Conservation (phyloP, 1,140 invertebrate species). For the Drosophila tsacasi region DNA sequence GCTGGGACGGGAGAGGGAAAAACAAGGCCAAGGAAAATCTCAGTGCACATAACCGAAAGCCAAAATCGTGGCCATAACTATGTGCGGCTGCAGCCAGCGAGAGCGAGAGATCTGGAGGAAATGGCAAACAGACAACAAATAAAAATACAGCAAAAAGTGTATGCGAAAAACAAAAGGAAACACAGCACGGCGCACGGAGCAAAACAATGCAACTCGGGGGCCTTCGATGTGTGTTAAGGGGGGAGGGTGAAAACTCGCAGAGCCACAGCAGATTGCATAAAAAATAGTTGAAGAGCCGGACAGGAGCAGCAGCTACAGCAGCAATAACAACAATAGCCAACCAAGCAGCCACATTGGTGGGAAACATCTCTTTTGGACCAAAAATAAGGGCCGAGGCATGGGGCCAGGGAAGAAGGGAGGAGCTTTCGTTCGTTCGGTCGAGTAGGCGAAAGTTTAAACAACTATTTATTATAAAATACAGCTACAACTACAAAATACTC, state of each 20-base stretch:
- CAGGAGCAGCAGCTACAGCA: conserved; percentile 14
- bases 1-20: not conserved
- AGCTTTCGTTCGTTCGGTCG: not conserved
- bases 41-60: conserved; percentile 73
- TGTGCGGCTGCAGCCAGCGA: conserved; percentile 58
- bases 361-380: conserved; percentile 63
- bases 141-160: conserved; percentile 51
- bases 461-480: conserved; percentile 83
- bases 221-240: conserved; percentile 33
- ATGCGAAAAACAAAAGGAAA: conserved; percentile 39
- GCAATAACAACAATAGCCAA: conserved; percentile 51
- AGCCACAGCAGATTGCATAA: conserved; percentile 73
- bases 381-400: not conserved
- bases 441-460: conserved; percentile 77
- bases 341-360: conserved; percentile 76
- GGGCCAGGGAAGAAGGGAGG: not conserved
- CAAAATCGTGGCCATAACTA: conserved; percentile 81
- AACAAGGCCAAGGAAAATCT: conserved; percentile 65
- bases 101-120: conserved; percentile 31
- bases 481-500: conserved; percentile 61
- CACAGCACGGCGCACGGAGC: conserved; percentile 25
- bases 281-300: conserved; percentile 74
- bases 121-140: conserved; percentile 72
- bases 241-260: conserved; percentile 6
- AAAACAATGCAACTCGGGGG: conserved; percentile 46